A percentile compares a stretch with the other conserved stretches of the same genome.
phyloP scores from a whole-genome alignment of 2,113 vertebrate species.

The Ardeotis arabs region DNA sequence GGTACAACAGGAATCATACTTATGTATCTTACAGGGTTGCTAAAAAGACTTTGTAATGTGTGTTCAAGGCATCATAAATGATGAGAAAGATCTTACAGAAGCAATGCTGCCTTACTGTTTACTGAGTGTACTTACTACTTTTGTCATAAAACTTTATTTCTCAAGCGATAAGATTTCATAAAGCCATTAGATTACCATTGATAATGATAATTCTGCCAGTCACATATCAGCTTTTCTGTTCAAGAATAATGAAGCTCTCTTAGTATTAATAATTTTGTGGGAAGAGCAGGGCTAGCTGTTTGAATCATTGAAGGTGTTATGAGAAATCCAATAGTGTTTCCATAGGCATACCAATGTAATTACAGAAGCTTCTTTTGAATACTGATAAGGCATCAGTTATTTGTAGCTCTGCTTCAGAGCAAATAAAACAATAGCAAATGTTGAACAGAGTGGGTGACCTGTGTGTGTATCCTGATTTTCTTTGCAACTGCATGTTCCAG shows the following conservation, averaged over 20 bases:
- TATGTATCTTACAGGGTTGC: neutral
- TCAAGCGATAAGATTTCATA: neutral
- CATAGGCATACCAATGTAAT: neutral
- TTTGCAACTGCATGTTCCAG: neutral
- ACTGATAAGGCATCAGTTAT: neutral
- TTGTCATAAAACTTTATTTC: neutral
- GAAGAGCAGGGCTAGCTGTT: neutral
- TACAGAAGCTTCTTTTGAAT: conserved; percentile 2
- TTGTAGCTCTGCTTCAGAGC: neutral
- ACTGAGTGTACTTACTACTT: neutral
- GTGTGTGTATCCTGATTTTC: neutral
- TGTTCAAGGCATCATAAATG: neutral
- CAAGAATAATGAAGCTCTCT: neutral
- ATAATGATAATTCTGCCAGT: neutral
- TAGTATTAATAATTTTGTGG: neutral
- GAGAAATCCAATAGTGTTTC: conserved; percentile 27
- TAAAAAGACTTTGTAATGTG: neutral
- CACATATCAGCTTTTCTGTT: neutral
- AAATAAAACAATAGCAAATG: neutral
- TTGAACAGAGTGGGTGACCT: neutral
- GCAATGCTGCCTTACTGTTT: neutral
- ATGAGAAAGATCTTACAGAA: neutral
- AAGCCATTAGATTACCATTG: neutral
- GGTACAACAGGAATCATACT: neutral
- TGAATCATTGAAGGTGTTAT: conserved; percentile 3